Evolutionary conservation across 2,113 vertebrate species (phyloP), one percentile per base, ranked within the genome.

Genomic region (Petroica traversi): DNA sequence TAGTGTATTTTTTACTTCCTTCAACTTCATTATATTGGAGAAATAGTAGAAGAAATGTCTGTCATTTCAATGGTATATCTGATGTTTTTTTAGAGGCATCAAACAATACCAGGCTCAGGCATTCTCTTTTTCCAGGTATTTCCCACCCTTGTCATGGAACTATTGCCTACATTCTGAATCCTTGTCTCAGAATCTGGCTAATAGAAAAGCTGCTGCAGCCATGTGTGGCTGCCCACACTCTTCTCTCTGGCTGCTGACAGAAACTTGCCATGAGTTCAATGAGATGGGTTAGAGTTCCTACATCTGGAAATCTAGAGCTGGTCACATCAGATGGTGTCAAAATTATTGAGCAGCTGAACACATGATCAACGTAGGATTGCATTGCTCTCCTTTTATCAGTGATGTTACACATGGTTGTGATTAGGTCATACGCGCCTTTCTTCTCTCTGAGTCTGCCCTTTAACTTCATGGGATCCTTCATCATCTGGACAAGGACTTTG

Each of bases 401-500:
- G 58, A 51, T 85, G 85, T 73, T 93, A 64, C 95, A 95, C 49
- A 31, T 94, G 93, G 85, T 78, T 95, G 52, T 31, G 45, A 90
- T 96, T 92, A 92, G 62, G 71, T 93, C 66, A 62, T 68, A 64
- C 0, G 9, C 2, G 38, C 49, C 62, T 94, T 88, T 92, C 66
- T 85, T 92, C 85, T 87, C 81, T 75, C 74, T 58, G 71, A 93
- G 73, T 58, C 49, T 3, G 2, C 88, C 58, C 93, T 96, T 94
- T 86, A 92, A 80, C 85, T 97, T 94, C 67, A 62, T 69, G 67
- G 38, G 75, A 86, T 90, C 45, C 72, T 95, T 93, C 79, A 88
- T 95, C 90, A 92, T 93, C 80, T 55, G 79, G 92, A 90, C 90
- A 92, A 85, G 82, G 49, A 88, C 91, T 96, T 97, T 97, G 88